Evolutionary conservation across 2,797 vertebrate species (phyloP).

Genomic region (Notamacropus eugenii): DNA sequence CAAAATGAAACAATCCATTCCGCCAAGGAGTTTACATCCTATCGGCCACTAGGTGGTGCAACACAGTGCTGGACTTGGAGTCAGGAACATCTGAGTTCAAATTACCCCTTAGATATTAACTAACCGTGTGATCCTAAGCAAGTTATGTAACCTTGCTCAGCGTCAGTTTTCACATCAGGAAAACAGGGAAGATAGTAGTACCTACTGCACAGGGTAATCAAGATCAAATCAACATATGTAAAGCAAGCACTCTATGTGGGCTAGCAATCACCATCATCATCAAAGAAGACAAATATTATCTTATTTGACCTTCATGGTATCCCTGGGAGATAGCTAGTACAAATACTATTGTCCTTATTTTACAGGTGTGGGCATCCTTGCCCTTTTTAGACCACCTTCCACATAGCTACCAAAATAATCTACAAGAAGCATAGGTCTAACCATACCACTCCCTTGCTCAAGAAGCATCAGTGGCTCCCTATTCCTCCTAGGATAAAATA

Average conservation of each 20-base stretch:
- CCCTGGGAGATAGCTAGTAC: neutral
- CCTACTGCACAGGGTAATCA: neutral
- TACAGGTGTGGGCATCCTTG: neutral
- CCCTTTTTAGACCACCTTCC: neutral
- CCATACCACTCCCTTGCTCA: neutral
- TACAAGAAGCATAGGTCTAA: neutral
- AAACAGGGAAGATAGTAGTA: neutral
- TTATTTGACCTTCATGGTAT: neutral
- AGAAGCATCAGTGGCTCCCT: neutral
- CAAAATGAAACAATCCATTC: neutral
- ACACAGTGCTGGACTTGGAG: neutral
- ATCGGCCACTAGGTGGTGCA: neutral
- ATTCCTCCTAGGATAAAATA: neutral
- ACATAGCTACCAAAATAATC: neutral
- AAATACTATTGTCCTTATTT: neutral
- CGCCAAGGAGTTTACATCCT: neutral
- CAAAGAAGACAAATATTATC: neutral
- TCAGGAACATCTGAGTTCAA: neutral
- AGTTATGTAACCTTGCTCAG: neutral
- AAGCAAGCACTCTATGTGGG: neutral
- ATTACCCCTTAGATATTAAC: neutral
- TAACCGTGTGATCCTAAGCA: neutral
- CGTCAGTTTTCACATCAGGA: neutral
- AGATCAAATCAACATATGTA: neutral
- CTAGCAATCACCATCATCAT: neutral